A percentile compares a stretch with the other conserved stretches of the same genome.
These are phyloP conservation scores for Gonocerus acuteangulatus DNA, from an alignment of 2,888 invertebrate genomes.

Conservation along the genomic window DNA sequence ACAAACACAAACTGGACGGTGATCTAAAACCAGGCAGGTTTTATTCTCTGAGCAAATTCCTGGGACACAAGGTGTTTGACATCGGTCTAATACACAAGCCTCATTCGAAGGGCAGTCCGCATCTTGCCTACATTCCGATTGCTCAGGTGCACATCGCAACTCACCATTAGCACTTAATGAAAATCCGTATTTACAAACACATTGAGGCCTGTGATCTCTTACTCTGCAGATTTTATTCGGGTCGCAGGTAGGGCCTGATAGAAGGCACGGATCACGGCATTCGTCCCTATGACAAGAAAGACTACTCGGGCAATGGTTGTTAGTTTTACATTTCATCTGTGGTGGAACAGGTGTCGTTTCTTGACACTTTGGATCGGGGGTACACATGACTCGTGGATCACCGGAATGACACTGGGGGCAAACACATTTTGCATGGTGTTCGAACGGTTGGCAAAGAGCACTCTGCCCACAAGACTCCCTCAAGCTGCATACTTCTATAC, in stretches of 20 bases:
- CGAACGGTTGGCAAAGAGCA: slow-evolving; percentile 75
- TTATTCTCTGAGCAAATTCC: slow-evolving; percentile 72
- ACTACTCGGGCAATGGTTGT: slow-evolving; percentile 65
- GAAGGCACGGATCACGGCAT: slow-evolving; percentile 72
- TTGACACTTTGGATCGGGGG: slow-evolving; percentile 70
- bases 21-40: slow-evolving; percentile 79
- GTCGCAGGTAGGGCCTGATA: slow-evolving; percentile 61
- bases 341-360: slow-evolving; percentile 51
- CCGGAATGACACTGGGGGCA: slow-evolving; percentile 84
- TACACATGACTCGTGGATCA: slow-evolving; percentile 69
- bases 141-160: slow-evolving; percentile 72
- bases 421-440: slow-evolving; percentile 78
- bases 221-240: slow-evolving; percentile 83
- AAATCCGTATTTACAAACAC: slow-evolving; percentile 83
- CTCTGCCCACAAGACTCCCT: slow-evolving; percentile 83
- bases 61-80: slow-evolving; percentile 76
- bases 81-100: slow-evolving; percentile 74
- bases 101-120: slow-evolving; percentile 79
- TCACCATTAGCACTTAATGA: slow-evolving; percentile 81
- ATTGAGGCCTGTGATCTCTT: slow-evolving; percentile 72
- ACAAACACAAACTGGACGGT: slow-evolving; percentile 79
- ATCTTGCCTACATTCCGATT: slow-evolving; percentile 66
- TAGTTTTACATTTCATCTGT: slow-evolving; percentile 51
- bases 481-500: slow-evolving; percentile 82
- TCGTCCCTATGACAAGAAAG: slow-evolving; percentile 68